Evolutionary conservation across 2,797 vertebrate species (phyloP), one percentile per base, ranked within the genome.

Genomic region (Bradypodion ventrale): DNA sequence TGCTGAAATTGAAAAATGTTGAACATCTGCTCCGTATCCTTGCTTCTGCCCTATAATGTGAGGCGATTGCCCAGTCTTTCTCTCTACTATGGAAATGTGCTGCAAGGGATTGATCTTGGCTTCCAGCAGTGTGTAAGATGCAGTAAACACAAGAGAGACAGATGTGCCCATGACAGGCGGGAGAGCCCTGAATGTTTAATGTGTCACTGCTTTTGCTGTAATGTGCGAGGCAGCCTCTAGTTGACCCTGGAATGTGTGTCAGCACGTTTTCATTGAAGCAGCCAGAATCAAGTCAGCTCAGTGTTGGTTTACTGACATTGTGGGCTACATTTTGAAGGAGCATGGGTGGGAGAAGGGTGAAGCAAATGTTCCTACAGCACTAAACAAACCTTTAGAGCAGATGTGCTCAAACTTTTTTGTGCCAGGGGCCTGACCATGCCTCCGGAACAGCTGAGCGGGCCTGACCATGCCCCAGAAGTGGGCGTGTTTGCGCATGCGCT

Each of bases 131-230:
- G 13, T 29, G 42, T 69, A 49, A 35, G 44, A 16, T 10, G 15
- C 27, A 76, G 49, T 76, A 49, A 37, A 63, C 49, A 75, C 37
- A 44, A 9, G 27, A 29, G 37, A 4, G 40, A 49, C 42, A 69
- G 65, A 21, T 49, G 49, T 56, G 60, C 49, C 46, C 49, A 44
- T 68, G 15, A 37, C 62, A 37, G 49, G 21, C 42, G 70, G 65
- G 52, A 68, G 81, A 70, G 56, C n/a, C 56, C 52, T 81, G 69
- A 76, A 81, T 77, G 35, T 70, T 81, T 69, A 70, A 76, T 76
- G 79, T 78, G 70, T 77, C 29, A 37, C 32, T 76, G 52, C 63
- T 75, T 60, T 52, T 16, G 27, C 84, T 76, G 35, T 69, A 76
- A 59, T 70, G n/a, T 32, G 65, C 62, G 73, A 76, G 76, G 73